These are phyloP conservation scores for Drosophila sp. DNA, from an alignment of 1,140 invertebrate species.

Conservation along the genomic window DNA sequence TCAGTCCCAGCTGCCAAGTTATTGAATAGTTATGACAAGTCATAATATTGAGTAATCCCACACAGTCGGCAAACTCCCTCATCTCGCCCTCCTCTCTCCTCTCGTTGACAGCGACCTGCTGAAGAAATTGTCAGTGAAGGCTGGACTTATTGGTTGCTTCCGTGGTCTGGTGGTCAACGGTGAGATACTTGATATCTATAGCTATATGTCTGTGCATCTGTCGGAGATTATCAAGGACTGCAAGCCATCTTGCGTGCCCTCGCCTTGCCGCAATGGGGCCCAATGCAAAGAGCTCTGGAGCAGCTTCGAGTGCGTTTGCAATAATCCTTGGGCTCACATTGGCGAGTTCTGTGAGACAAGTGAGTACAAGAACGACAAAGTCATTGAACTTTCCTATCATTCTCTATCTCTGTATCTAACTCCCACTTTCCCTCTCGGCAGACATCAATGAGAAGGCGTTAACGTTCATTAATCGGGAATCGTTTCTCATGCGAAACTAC, in stretches of 20 bases:
- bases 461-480: slow-evolving; percentile 92
- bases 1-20: slow-evolving; percentile 40
- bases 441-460: slow-evolving; percentile 95
- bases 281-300: slow-evolving; percentile 96
- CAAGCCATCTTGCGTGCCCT: slow-evolving; percentile 95
- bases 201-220: slow-evolving; percentile 95
- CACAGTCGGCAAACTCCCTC: background rate
- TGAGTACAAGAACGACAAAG: slow-evolving; percentile 83
- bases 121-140: slow-evolving; percentile 90
- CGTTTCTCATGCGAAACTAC: slow-evolving; percentile 91
- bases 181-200: slow-evolving; percentile 94
- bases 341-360: slow-evolving; percentile 95
- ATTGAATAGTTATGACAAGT: slow-evolving; percentile 72
- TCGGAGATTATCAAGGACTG: slow-evolving; percentile 96
- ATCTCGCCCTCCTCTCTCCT: slow-evolving; percentile 23
- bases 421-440: slow-evolving; percentile 69
- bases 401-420: background rate
- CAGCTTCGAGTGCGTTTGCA: slow-evolving; percentile 94
- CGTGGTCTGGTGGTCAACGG: slow-evolving; percentile 95
- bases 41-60: slow-evolving; percentile 58
- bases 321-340: slow-evolving; percentile 95
- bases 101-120: slow-evolving; percentile 88
- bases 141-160: slow-evolving; percentile 96
- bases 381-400: background rate
- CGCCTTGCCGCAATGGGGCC: slow-evolving; percentile 95